phyloP scores from a whole-genome alignment of 2,113 vertebrate genomes.

The Oophaga pumilio region DNA sequence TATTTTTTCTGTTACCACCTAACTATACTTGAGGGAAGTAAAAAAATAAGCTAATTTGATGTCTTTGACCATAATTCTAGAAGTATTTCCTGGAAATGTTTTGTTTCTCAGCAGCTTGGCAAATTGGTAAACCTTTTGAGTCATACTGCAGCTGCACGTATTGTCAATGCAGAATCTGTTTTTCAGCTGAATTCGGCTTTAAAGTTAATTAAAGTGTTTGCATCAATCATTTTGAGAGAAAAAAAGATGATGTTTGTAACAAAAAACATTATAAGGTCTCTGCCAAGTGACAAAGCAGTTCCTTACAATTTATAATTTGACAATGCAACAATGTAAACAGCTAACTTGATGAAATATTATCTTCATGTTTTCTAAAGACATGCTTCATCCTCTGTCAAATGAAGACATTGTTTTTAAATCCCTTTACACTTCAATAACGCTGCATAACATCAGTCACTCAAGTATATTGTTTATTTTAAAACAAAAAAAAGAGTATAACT shows the following conservation, averaged over 20 bases:
- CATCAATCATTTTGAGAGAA: constrained; percentile 28
- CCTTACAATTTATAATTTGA: constrained; percentile 41
- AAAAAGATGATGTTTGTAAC: constrained; percentile 23
- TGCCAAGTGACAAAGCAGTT: constrained; percentile 37
- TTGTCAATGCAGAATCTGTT: constrained; percentile 27
- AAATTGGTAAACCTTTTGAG: constrained; percentile 11
- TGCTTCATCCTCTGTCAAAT: constrained; percentile 20
- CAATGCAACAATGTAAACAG: constrained; percentile 18
- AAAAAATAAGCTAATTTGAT: background rate
- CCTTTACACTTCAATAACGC: constrained; percentile 29
- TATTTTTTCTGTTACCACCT: background rate
- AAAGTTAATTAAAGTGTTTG: constrained; percentile 35
- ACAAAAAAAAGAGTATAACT: background rate
- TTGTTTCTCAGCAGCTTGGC: constrained; percentile 4
- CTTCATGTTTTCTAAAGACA: constrained; percentile 35
- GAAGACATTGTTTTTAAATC: constrained; percentile 31
- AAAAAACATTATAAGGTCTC: constrained; percentile 1
- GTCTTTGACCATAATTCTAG: background rate
- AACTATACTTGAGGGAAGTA: background rate
- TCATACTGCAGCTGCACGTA: background rate
- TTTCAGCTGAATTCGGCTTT: constrained; percentile 5
- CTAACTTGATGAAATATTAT: constrained; percentile 20
- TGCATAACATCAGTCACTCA: constrained; percentile 34
- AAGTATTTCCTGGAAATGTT: constrained; percentile 9
- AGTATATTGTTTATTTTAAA: constrained; percentile 56